Evolutionary conservation across 1,140 invertebrate species (phyloP).

Genomic region (Varroa destructor): DNA sequence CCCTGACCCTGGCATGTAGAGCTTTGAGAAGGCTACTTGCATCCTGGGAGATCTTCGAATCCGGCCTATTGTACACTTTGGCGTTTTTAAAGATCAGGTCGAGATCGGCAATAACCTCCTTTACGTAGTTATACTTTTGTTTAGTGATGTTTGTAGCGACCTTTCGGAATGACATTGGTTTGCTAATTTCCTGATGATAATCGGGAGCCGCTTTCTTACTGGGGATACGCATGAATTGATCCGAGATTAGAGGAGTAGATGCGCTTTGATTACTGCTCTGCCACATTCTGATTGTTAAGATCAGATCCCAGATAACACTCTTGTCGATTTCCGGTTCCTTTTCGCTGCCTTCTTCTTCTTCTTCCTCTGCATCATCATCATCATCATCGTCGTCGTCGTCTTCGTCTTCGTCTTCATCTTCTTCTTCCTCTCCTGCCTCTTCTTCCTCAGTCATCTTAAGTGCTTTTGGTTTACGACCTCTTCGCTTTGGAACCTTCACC

Average conservation of each 20-base stretch:
- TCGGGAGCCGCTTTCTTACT: conserved; percentile 47
- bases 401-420: not conserved
- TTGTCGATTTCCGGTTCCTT: not conserved
- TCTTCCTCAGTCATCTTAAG: not conserved
- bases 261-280: not conserved
- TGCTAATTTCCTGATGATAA: conserved; percentile 93
- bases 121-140: conserved; percentile 60
- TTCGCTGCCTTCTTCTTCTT: not conserved
- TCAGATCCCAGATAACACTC: conserved; percentile 8
- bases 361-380: not conserved
- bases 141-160: conserved; percentile 69
- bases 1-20: conserved; percentile 26
- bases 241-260: not conserved
- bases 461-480: conserved; percentile 7
- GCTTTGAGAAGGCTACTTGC: conserved; percentile 30
- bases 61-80: conserved; percentile 77
- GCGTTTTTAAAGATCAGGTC: conserved; percentile 98
- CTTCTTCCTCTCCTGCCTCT: not conserved
- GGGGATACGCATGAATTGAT: conserved; percentile 26
- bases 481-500: not conserved
- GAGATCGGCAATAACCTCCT: conserved; percentile 81
- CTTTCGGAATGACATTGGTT: conserved; percentile 82
- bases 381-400: not conserved
- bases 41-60: conserved; percentile 58
- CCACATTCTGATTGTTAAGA: not conserved